Percentiles rank a stretch among this genome's conserved stretches.
phyloP scores from a whole-genome alignment of 1,140 invertebrate genomes.

The Camponotus floridanus region DNA sequence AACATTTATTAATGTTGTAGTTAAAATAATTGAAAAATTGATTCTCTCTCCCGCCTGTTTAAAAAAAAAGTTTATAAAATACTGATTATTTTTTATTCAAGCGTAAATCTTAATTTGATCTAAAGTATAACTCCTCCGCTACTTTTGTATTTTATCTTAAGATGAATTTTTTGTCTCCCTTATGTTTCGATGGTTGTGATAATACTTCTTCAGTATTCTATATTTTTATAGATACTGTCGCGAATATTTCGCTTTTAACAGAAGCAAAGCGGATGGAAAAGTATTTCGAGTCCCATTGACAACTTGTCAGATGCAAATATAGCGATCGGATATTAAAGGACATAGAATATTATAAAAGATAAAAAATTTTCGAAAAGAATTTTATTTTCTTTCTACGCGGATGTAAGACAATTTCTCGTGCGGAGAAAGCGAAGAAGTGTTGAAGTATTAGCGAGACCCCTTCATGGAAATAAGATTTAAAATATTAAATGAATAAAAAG shows the following conservation, averaged over 20 bases:
- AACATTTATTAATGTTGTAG: background rate
- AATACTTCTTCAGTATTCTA: background rate
- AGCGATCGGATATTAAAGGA: slow-evolving; percentile 42
- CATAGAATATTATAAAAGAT: slow-evolving; percentile 20
- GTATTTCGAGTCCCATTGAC: background rate
- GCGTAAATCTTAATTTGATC: background rate
- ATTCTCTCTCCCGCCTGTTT: background rate
- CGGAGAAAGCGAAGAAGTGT: background rate
- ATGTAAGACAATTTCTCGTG: slow-evolving; percentile 34
- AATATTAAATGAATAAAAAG: slow-evolving; percentile 54
- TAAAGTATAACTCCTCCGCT: background rate
- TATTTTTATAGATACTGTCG: background rate
- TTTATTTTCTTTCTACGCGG: slow-evolving; percentile 2
- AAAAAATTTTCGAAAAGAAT: slow-evolving; percentile 23
- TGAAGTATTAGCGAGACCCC: slow-evolving; percentile 6
- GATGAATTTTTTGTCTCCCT: background rate
- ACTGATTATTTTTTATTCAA: background rate
- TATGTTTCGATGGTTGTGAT: background rate
- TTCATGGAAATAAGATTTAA: slow-evolving; percentile 18
- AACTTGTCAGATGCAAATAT: slow-evolving; percentile 46
- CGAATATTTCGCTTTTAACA: background rate
- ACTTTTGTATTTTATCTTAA: background rate
- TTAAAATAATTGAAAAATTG: background rate
- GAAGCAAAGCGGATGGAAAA: background rate
- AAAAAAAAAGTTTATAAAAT: background rate